Conservation (phyloP, 37 sponge, comb jelly and placozoan species). For the Cliona cf. orientalis region DNA sequence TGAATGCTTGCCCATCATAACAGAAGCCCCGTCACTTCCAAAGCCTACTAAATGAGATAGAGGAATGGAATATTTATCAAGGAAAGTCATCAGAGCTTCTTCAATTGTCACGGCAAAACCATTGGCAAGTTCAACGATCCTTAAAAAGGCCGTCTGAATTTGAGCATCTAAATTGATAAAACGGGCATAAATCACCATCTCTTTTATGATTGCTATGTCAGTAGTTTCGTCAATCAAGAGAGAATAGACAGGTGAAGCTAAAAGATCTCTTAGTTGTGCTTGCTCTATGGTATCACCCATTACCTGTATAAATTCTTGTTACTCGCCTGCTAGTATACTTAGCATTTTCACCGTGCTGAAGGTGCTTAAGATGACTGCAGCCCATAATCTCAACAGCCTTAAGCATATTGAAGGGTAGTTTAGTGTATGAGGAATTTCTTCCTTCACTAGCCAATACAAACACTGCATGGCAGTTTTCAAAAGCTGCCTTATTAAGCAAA, state of each 20-base stretch:
- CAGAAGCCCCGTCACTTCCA: constrained; percentile 56
- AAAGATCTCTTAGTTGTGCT: not conserved
- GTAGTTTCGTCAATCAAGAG: constrained; percentile 40
- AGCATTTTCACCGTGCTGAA: not conserved
- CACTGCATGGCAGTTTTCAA: constrained; percentile 30
- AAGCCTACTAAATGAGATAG: constrained; percentile 16
- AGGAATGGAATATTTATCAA: not conserved
- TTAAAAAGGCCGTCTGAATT: constrained; percentile 21
- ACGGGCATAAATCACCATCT: constrained; percentile 44
- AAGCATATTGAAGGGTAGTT: not conserved
- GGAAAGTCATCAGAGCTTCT: not conserved
- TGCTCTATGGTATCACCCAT: not conserved
- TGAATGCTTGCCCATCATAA: constrained; percentile 24
- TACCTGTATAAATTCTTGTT: not conserved
- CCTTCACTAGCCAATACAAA: constrained; percentile 28
- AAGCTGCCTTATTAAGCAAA: not conserved
- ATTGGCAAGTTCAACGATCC: constrained; percentile 26
- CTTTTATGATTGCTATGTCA: constrained; percentile 12
- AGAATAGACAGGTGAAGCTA: not conserved
- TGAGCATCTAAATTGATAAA: not conserved
- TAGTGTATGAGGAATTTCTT: constrained; percentile 17
- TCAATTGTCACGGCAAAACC: constrained; percentile 55
- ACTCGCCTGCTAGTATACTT: not conserved
- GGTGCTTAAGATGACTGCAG: not conserved
- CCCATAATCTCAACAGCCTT: constrained; percentile 20